A percentile compares a stretch with the other conserved stretches of the same genome.
phyloP scores from a whole-genome alignment of 1,140 invertebrate species.

The Drosophila lacertosa region DNA sequence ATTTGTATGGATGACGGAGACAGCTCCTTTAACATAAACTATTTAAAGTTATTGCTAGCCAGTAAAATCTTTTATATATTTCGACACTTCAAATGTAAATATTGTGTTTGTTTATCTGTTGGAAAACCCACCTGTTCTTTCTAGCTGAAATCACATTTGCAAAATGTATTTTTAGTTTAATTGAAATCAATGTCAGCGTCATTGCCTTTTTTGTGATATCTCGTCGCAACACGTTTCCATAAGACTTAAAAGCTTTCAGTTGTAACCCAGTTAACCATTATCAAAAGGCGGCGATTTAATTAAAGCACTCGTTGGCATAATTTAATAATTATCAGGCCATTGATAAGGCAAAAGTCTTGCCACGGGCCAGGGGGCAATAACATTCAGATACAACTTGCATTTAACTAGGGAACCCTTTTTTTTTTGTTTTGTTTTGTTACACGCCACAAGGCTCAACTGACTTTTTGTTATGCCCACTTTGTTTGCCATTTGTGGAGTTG shows the following conservation, averaged over 20 bases:
- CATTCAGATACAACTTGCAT: constrained; percentile 24
- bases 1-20: too few species aligned
- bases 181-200: neutral
- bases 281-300: constrained; percentile 10
- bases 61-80: too few species aligned
- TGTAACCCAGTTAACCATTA: constrained; percentile 16
- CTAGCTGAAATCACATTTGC: neutral
- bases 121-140: neutral
- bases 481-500: constrained; percentile 42
- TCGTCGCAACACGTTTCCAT: neutral
- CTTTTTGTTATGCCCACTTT: constrained; percentile 21
- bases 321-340: constrained; percentile 13
- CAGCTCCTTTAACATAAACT: too few species aligned
- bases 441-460: constrained; percentile 17
- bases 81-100: too few species aligned
- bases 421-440: constrained; percentile 38
- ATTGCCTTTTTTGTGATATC: neutral
- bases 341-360: constrained; percentile 16
- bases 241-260: constrained; percentile 3
- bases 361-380: constrained; percentile 43
- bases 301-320: neutral
- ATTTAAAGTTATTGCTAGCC: too few species aligned
- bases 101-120: too few species aligned
- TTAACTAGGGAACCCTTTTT: constrained; percentile 59
- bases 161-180: neutral